A percentile compares a stretch with the other conserved stretches of the same genome.
These are phyloP conservation scores for Synanthedon vespiformis DNA, from an alignment of 2,888 invertebrate species.

Conservation along the genomic window DNA sequence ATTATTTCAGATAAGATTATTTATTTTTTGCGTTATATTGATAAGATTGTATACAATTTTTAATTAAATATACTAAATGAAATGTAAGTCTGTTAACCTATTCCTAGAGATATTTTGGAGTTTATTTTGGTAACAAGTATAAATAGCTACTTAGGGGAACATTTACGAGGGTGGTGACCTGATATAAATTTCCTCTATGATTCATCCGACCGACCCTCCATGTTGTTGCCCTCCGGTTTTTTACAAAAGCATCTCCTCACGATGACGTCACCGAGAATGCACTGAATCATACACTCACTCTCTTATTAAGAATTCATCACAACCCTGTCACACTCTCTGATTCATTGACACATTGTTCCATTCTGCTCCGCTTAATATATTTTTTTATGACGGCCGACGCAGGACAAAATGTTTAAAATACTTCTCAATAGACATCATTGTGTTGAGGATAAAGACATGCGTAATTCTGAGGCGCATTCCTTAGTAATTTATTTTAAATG, in stretches of 20 bases:
- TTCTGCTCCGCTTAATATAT: slow-evolving; percentile 21
- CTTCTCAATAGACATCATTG: slow-evolving; percentile 2
- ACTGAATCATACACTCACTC: slow-evolving; percentile 34
- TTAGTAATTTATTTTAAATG: slow-evolving; percentile 22
- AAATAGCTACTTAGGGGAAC: slow-evolving; percentile 41
- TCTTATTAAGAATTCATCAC: slow-evolving; percentile 40
- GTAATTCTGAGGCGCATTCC: slow-evolving; percentile 19
- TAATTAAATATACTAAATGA: no score
- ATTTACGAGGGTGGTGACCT: slow-evolving; percentile 47
- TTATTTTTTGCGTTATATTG: no score
- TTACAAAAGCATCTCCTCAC: slow-evolving; percentile 34
- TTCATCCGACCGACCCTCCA: slow-evolving; percentile 61
- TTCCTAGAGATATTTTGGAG: slow-evolving; percentile 3
- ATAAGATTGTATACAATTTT: no score
- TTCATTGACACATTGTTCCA: slow-evolving; percentile 36
- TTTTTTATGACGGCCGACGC: slow-evolving; percentile 25
- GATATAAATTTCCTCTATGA: slow-evolving; percentile 53
- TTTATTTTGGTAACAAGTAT: slow-evolving; percentile 35
- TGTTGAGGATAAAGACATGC: slow-evolving; percentile 6
- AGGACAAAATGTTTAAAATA: slow-evolving; percentile 11
- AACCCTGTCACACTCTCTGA: slow-evolving; percentile 39
- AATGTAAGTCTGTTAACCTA: no score
- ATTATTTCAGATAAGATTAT: no score
- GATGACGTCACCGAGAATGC: slow-evolving; percentile 54
- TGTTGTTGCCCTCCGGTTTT: slow-evolving; percentile 41